phyloP scores from a whole-genome alignment of 2,797 vertebrate genomes.

The Sebastes steindachneri region DNA sequence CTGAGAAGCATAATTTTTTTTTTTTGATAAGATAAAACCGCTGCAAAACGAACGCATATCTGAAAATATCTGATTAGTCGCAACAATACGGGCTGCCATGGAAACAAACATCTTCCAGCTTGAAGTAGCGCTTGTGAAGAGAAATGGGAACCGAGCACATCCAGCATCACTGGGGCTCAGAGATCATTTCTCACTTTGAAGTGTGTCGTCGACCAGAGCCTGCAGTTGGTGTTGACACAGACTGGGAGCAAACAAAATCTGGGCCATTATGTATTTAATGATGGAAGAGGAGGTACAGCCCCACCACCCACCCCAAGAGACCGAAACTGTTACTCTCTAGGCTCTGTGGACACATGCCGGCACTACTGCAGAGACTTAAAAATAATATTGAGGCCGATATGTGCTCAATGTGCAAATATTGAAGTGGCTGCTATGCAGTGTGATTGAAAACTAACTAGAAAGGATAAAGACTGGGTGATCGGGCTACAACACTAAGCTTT shows the following conservation, averaged over 20 bases:
- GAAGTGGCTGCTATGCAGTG: neutral
- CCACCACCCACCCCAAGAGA: slow-evolving; percentile 22
- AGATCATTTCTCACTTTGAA: slow-evolving; percentile 73
- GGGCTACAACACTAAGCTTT: neutral
- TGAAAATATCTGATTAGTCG: slow-evolving; percentile 55
- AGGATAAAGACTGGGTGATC: neutral
- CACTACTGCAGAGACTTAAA: slow-evolving; percentile 17
- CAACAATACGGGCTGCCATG: slow-evolving; percentile 49
- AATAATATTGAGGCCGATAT: slow-evolving; percentile 16
- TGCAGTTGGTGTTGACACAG: slow-evolving; percentile 67
- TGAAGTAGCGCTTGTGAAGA: slow-evolving; percentile 30
- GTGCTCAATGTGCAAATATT: slow-evolving; percentile 16
- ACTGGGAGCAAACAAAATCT: slow-evolving; percentile 68
- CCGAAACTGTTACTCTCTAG: slow-evolving; percentile 24
- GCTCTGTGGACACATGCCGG: slow-evolving; percentile 37
- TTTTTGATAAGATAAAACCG: slow-evolving; percentile 43
- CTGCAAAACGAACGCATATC: slow-evolving; percentile 39
- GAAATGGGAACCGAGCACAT: slow-evolving; percentile 42
- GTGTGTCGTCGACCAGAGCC: slow-evolving; percentile 52
- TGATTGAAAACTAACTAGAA: neutral
- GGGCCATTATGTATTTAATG: slow-evolving; percentile 73
- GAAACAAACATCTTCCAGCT: slow-evolving; percentile 53
- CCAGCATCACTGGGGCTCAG: slow-evolving; percentile 44
- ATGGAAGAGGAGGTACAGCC: slow-evolving; percentile 44
- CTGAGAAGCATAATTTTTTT: neutral